phyloP scores from a whole-genome alignment of 1,140 invertebrate genomes.

The Ceratitis capitata region DNA sequence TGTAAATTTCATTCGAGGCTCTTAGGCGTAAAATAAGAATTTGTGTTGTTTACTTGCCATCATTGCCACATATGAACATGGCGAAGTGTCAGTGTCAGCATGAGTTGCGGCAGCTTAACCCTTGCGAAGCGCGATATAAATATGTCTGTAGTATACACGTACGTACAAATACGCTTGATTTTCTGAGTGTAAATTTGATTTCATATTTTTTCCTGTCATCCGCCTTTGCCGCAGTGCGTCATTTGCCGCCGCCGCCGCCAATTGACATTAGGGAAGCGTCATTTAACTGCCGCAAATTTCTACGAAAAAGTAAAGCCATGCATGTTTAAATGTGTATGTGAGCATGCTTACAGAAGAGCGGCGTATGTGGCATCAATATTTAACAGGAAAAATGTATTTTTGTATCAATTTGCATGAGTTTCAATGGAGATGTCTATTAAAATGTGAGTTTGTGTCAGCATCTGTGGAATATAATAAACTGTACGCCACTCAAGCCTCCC shows the following conservation, averaged over 20 bases:
- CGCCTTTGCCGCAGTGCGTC: conserved; percentile 24
- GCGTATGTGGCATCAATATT: neutral
- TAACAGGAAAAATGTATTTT: neutral
- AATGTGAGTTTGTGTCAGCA: conserved; percentile 13
- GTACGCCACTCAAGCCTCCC: neutral
- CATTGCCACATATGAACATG: neutral
- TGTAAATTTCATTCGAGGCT: neutral
- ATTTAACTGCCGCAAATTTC: conserved; percentile 33
- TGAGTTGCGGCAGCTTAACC: neutral
- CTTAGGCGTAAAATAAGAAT: neutral
- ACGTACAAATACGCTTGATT: neutral
- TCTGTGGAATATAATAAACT: conserved; percentile 7
- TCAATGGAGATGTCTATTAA: conserved; percentile 16
- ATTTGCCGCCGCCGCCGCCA: conserved; percentile 19
- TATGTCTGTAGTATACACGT: neutral
- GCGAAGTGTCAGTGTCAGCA: conserved; percentile 7
- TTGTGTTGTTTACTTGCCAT: neutral
- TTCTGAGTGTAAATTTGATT: neutral
- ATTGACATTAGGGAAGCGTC: conserved; percentile 25
- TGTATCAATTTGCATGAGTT: neutral
- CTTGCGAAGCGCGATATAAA: neutral
- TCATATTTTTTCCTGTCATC: neutral
- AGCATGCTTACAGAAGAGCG: neutral
- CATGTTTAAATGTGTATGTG: neutral
- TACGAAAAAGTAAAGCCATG: neutral